Percentiles rank a stretch among this genome's conserved stretches.
These are phyloP conservation scores for Cyclophora punctaria DNA, from an alignment of 2,888 invertebrate species.

Conservation along the genomic window DNA sequence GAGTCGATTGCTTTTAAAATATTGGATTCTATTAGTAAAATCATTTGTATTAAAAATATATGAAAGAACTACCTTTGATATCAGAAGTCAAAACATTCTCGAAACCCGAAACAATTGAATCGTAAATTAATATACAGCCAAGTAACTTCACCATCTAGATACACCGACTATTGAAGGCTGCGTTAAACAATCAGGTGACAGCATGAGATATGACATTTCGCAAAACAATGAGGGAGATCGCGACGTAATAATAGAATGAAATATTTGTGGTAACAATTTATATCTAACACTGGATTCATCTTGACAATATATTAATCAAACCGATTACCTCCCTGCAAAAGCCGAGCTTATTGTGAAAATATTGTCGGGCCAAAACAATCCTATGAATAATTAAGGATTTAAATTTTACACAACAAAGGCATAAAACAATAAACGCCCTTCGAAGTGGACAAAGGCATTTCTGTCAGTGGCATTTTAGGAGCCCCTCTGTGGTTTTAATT, in stretches of 20 bases:
- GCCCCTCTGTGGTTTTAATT: constrained; percentile 50
- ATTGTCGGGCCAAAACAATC: constrained; percentile 69
- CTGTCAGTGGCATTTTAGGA: constrained; percentile 61
- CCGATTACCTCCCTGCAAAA: constrained; percentile 70
- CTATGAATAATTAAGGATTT: constrained; percentile 75
- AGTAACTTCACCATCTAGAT: constrained; percentile 17
- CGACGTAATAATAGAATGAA: constrained; percentile 68
- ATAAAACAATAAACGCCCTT: constrained; percentile 70
- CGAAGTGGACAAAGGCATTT: constrained; percentile 67
- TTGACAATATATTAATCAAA: constrained; percentile 76
- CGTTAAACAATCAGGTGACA: constrained; percentile 69
- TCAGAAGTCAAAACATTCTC: constrained; percentile 3
- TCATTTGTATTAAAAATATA: too few species aligned
- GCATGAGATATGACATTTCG: constrained; percentile 69
- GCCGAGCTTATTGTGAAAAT: constrained; percentile 71
- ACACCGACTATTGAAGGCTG: constrained; percentile 40
- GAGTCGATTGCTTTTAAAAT: too few species aligned
- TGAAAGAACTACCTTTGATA: too few species aligned
- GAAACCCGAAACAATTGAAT: too few species aligned
- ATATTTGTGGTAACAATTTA: constrained; percentile 74
- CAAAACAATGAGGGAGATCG: constrained; percentile 70
- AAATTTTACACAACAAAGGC: constrained; percentile 72
- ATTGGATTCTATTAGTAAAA: too few species aligned
- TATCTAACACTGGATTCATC: constrained; percentile 72
- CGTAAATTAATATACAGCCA: constrained; percentile 3